phyloP scores from a whole-genome alignment of 2,888 invertebrate genomes.

The Itoplectis maculator region DNA sequence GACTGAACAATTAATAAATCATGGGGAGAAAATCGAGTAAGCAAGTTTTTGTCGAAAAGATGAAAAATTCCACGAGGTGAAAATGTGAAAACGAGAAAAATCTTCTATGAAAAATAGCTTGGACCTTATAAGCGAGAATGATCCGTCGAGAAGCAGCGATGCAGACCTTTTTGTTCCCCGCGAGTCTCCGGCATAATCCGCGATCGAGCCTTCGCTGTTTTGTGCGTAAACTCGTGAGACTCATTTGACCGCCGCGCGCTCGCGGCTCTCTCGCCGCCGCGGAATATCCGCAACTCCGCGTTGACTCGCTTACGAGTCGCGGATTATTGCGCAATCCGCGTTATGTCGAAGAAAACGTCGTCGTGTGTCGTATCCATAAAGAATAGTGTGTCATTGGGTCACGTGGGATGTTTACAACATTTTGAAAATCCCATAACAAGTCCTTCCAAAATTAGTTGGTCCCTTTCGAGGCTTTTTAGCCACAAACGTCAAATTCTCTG shows the following conservation, averaged over 20 bases:
- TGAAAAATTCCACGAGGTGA: neutral
- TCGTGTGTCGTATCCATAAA: slow-evolving; percentile 56
- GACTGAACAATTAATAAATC: too few species aligned
- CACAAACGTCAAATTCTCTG: neutral
- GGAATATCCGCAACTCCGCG: slow-evolving; percentile 51
- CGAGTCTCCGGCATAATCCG: slow-evolving; percentile 13
- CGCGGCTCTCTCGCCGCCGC: too few species aligned
- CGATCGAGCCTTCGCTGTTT: slow-evolving; percentile 14
- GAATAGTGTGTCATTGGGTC: slow-evolving; percentile 64
- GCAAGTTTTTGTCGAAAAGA: neutral
- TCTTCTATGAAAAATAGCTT: neutral
- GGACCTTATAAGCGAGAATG: slow-evolving; percentile 7
- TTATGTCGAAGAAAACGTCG: slow-evolving; percentile 48
- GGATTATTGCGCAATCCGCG: slow-evolving; percentile 54
- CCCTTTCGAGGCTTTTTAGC: neutral
- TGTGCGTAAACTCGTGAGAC: slow-evolving; percentile 53
- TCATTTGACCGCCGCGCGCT: slow-evolving; percentile 49
- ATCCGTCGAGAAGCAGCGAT: neutral
- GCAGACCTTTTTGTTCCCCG: slow-evolving; percentile 2
- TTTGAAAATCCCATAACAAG: slow-evolving; percentile 24
- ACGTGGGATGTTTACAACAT: slow-evolving; percentile 39
- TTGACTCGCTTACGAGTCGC: slow-evolving; percentile 2
- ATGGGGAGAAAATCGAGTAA: too few species aligned
- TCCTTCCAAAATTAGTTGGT: slow-evolving; percentile 17
- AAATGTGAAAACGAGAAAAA: neutral